Evolutionary conservation across 2,888 invertebrate species (phyloP).

Genomic region (Clusia tigrina): DNA sequence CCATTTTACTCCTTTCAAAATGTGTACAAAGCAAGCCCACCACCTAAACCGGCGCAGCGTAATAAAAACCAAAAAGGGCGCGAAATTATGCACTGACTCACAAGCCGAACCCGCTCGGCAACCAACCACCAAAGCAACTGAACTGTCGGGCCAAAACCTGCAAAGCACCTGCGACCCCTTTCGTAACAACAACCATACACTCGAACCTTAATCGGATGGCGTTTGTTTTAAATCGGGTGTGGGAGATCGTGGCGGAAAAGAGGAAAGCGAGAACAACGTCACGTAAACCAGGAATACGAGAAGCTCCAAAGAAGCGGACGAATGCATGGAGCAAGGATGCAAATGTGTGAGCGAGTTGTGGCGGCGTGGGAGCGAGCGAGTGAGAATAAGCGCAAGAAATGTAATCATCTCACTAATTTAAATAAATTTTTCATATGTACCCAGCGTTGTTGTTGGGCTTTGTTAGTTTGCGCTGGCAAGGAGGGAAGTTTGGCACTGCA

Average conservation of each 20-base stretch:
- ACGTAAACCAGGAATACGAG: background rate
- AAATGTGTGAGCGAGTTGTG: background rate
- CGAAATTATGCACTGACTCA: no score
- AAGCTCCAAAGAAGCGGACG: background rate
- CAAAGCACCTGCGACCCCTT: slow-evolving; percentile 13
- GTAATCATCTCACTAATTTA: slow-evolving; percentile 51
- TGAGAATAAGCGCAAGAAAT: slow-evolving; percentile 3
- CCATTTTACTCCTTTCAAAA: slow-evolving; percentile 44
- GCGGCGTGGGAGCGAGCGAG: background rate
- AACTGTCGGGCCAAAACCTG: no score
- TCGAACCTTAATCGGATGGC: no score
- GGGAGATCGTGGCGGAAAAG: background rate
- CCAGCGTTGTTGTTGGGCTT: slow-evolving; percentile 1
- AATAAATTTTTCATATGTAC: slow-evolving; percentile 43
- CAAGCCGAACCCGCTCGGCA: no score
- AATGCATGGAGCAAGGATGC: background rate
- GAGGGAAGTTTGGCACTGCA: background rate
- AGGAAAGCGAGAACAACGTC: background rate
- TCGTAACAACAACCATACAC: slow-evolving; percentile 27
- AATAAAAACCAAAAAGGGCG: background rate
- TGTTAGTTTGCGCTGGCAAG: background rate
- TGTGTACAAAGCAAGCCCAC: slow-evolving; percentile 33
- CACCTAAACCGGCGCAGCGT: background rate
- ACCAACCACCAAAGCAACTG: no score
- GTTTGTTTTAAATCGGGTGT: no score